Evolutionary conservation across 2,797 vertebrate genomes (phyloP).

Genomic region (Psittacula echo): DNA sequence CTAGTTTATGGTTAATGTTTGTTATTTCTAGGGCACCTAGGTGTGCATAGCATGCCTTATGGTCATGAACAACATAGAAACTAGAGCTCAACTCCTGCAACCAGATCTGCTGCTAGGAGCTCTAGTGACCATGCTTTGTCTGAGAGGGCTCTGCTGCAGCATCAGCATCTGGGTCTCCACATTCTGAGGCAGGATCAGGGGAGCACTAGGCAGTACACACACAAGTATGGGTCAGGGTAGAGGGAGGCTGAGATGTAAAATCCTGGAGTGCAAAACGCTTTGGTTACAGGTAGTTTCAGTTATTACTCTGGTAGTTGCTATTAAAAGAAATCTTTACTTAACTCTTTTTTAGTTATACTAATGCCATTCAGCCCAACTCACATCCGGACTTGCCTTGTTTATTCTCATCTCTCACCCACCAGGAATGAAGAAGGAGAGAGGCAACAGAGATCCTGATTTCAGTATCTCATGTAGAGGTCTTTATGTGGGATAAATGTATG

Average conservation of each 20-base stretch:
- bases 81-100: not conserved
- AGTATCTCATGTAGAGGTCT: not conserved
- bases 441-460: not conserved
- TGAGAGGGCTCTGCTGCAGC: not conserved
- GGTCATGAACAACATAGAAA: not conserved
- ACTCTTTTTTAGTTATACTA: not conserved
- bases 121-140: not conserved
- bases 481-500: not conserved
- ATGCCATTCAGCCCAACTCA: not conserved
- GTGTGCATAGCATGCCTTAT: not conserved
- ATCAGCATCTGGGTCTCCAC: not conserved
- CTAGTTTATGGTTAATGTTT: not conserved
- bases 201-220: not conserved
- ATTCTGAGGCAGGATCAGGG: not conserved
- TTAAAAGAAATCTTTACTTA: not conserved
- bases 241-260: not conserved
- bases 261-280: not conserved
- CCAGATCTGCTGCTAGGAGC: not conserved
- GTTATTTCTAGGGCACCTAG: not conserved
- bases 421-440: not conserved
- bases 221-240: rapidly evolving
- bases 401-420: not conserved
- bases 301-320: not conserved
- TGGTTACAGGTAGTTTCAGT: not conserved
- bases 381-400: not conserved